Percentiles rank a stretch among this genome's conserved stretches.
These are phyloP conservation scores for Takifugu ocellatus DNA, from an alignment of 2,797 vertebrate species.

Conservation along the genomic window DNA sequence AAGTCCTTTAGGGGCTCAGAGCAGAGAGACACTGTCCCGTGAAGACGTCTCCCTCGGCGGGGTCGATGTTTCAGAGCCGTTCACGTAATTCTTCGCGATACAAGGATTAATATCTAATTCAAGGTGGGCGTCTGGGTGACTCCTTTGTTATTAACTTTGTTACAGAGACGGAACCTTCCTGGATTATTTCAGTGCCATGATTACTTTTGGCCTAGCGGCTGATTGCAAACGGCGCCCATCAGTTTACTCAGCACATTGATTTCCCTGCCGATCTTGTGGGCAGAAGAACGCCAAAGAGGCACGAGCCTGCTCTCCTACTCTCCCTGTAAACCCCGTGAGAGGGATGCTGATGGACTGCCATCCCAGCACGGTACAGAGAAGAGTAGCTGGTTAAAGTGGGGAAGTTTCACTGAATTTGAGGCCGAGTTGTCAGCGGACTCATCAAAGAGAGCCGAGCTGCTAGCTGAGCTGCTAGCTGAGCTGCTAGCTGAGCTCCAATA, in stretches of 20 bases:
- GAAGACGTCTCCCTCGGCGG: conserved; percentile 16
- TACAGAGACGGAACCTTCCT: conserved; percentile 65
- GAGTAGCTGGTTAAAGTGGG: conserved; percentile 54
- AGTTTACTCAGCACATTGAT: conserved; percentile 90
- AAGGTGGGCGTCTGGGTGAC: conserved; percentile 65
- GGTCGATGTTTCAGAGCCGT: conserved; percentile 63
- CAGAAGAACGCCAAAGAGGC: conserved; percentile 80
- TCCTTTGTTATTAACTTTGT: conserved; percentile 83
- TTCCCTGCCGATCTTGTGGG: conserved; percentile 83
- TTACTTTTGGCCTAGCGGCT: conserved; percentile 78
- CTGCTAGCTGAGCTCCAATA: too few species aligned
- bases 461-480: too few species aligned
- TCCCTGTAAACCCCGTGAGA: conserved; percentile 61
- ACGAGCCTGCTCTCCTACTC: conserved; percentile 58
- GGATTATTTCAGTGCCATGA: conserved; percentile 85
- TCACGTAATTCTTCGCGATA: conserved; percentile 84
- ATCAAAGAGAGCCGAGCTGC: not conserved
- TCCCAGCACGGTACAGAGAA: conserved; percentile 26
- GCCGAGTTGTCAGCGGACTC: not conserved
- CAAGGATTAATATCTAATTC: conserved; percentile 85
- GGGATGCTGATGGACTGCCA: conserved; percentile 40
- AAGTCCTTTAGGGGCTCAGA: too few species aligned
- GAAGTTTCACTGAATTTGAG: conserved; percentile 32
- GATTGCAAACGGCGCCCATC: conserved; percentile 77
- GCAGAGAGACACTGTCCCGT: too few species aligned